Evolutionary conservation across 1,140 invertebrate species (phyloP).

Genomic region (Zophobas morio): DNA sequence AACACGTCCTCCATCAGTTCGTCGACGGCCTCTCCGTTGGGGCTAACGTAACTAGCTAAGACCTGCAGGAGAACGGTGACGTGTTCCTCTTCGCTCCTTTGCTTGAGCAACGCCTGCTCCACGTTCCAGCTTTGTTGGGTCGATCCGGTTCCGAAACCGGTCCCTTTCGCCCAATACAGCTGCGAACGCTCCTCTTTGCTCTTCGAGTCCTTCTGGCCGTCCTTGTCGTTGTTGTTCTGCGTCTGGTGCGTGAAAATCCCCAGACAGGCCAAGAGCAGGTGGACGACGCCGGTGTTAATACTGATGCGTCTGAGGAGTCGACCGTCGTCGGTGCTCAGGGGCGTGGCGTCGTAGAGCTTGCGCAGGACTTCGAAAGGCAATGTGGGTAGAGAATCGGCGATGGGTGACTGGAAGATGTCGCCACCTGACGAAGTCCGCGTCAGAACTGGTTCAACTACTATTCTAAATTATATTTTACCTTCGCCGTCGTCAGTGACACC

Average conservation of each 20-base stretch:
- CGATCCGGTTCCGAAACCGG: slow-evolving; percentile 95
- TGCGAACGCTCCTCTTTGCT: slow-evolving; percentile 83
- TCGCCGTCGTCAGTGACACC: slow-evolving; percentile 94
- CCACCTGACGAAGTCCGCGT: slow-evolving; percentile 66
- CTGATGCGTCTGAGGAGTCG: slow-evolving; percentile 83
- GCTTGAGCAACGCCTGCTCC: slow-evolving; percentile 90
- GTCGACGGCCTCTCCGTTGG: slow-evolving; percentile 69
- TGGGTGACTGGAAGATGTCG: slow-evolving; percentile 82
- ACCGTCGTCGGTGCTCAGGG: slow-evolving; percentile 87
- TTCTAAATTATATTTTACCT: slow-evolving; percentile 67
- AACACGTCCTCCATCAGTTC: slow-evolving; percentile 69
- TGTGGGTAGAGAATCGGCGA: slow-evolving; percentile 85
- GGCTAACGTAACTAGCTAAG: slow-evolving; percentile 89
- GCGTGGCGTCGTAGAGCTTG: slow-evolving; percentile 83
- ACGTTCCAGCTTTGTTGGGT: slow-evolving; percentile 97
- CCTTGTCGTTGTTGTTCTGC: slow-evolving; percentile 53
- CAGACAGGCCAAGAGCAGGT: slow-evolving; percentile 88
- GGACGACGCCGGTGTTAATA: slow-evolving; percentile 86
- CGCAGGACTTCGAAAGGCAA: slow-evolving; percentile 90
- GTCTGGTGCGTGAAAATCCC: slow-evolving; percentile 91
- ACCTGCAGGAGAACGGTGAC: slow-evolving; percentile 87
- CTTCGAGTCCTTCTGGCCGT: slow-evolving; percentile 59
- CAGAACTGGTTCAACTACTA: slow-evolving; percentile 2
- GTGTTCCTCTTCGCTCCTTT: slow-evolving; percentile 93
- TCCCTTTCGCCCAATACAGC: slow-evolving; percentile 94